Base-by-base conservation (phyloP, 2,888 invertebrate species). In the Eurytoma adleriae region DNA sequence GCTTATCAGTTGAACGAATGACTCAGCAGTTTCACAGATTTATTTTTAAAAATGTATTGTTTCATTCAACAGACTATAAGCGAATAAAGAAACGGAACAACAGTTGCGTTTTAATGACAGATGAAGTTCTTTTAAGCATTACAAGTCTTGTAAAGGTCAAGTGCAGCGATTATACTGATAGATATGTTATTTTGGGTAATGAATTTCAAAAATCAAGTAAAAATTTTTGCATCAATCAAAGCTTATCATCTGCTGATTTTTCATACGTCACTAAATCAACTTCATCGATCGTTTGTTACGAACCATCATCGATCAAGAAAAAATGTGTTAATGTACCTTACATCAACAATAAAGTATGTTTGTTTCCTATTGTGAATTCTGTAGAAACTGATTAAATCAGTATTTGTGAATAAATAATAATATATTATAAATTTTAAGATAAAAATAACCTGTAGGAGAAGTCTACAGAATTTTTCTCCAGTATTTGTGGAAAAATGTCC, bases 341-440 rank as follows among this genome's bases (percentile, higher is more conserved):
- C 48, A n/a, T 30, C 30, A 40, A 40, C 14, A n/a, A 64, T 16
- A 64, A 40, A n/a, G 7, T 40, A 40, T 64, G 64, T 18, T 1
- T 64, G 7, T 40, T 64, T n/a, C 40, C 40, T 2, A 7, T 64
- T 14, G 64, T 16, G 4, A 64, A 64, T n/a, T 16, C 40, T 40
- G 1, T n/a, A n/a, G 64, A 64, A 64, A 64, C 64, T 2, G 64
- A 64, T 64, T 64, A 64, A 64, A 27, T 30, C 4, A 30, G n/a
- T n/a, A n/a, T n/a, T n/a, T n/a, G n/a, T n/a, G n/a, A n/a, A n/a
- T n/a, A n/a, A n/a, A n/a, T n/a, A n/a, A n/a, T n/a, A n/a, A n/a
- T n/a, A n/a, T n/a, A n/a, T n/a, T n/a, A n/a, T n/a, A n/a, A n/a
- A n/a, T n/a, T n/a, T n/a, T n/a, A n/a, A n/a, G n/a, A n/a, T n/a